These are phyloP conservation scores for Gymnodraco acuticeps DNA, from an alignment of 2,797 vertebrate species.

Conservation along the genomic window DNA sequence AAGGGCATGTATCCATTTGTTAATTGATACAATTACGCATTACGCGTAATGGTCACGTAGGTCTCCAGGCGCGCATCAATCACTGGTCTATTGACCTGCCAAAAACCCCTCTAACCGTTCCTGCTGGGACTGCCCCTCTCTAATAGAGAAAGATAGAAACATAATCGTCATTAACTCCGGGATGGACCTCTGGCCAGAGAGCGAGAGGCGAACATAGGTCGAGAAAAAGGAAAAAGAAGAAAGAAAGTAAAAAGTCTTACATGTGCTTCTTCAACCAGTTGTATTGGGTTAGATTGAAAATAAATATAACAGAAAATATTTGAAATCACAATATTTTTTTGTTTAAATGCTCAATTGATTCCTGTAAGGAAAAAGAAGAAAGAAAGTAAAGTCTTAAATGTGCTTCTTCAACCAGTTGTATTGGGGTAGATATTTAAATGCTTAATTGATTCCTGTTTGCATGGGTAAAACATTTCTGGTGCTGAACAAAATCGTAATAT, in stretches of 20 bases:
- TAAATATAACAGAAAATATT: neutral
- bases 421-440: too few species aligned
- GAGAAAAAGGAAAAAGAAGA: constrained; percentile 27
- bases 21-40: constrained; percentile 93
- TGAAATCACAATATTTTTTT: neutral
- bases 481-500: neutral
- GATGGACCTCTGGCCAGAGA: constrained; percentile 79
- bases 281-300: constrained; percentile 35
- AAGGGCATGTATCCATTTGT: constrained; percentile 89
- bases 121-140: constrained; percentile 79
- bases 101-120: constrained; percentile 73
- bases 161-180: constrained; percentile 81
- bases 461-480: neutral
- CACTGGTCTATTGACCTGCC: constrained; percentile 88
- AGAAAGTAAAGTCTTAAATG: too few species aligned
- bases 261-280: constrained; percentile 26
- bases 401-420: too few species aligned
- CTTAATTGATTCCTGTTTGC: constrained; percentile 14
- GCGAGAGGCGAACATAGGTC: constrained; percentile 66
- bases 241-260: neutral
- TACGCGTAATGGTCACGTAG: constrained; percentile 86
- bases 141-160: constrained; percentile 83
- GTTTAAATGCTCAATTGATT: constrained; percentile 9
- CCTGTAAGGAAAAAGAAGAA: too few species aligned
- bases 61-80: constrained; percentile 89